phyloP scores from a whole-genome alignment of 2,888 invertebrate species.

The Chesias legatella region DNA sequence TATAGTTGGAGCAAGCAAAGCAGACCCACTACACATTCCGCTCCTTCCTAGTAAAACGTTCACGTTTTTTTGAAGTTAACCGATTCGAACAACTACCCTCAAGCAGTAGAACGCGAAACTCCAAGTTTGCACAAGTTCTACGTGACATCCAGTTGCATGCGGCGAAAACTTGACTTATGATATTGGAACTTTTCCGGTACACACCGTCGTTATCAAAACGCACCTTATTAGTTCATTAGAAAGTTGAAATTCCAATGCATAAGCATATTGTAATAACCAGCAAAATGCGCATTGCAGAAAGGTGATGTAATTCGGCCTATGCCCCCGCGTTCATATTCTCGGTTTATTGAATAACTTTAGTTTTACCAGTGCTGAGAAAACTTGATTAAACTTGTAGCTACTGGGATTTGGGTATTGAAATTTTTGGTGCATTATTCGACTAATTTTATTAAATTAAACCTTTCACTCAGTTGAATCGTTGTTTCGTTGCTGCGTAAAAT shows the following conservation, averaged over 20 bases:
- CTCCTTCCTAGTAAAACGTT: no score
- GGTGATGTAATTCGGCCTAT: constrained; percentile 26
- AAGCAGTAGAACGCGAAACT: constrained; percentile 19
- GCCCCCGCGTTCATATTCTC: constrained; percentile 29
- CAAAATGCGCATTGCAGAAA: constrained; percentile 46
- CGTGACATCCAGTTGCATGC: constrained; percentile 35
- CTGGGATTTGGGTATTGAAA: not conserved
- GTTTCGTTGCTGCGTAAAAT: no score
- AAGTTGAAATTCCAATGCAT: constrained; percentile 11
- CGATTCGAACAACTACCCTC: constrained; percentile 14
- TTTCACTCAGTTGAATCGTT: no score
- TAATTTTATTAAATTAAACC: no score
- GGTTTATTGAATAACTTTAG: constrained; percentile 24
- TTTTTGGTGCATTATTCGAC: no score
- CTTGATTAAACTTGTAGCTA: not conserved
- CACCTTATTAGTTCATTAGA: constrained; percentile 5
- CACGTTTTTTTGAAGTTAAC: constrained; percentile 14
- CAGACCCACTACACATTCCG: no score
- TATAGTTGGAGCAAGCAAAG: no score
- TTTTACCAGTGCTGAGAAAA: constrained; percentile 3
- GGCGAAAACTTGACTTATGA: constrained; percentile 33
- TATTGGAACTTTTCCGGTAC: constrained; percentile 29
- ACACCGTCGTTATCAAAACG: constrained; percentile 6
- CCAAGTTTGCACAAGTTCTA: constrained; percentile 34
- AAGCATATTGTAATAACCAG: constrained; percentile 23